A percentile compares a stretch with the other conserved stretches of the same genome.
phyloP scores from a whole-genome alignment of 2,113 vertebrate species.

The Hylia prasina region DNA sequence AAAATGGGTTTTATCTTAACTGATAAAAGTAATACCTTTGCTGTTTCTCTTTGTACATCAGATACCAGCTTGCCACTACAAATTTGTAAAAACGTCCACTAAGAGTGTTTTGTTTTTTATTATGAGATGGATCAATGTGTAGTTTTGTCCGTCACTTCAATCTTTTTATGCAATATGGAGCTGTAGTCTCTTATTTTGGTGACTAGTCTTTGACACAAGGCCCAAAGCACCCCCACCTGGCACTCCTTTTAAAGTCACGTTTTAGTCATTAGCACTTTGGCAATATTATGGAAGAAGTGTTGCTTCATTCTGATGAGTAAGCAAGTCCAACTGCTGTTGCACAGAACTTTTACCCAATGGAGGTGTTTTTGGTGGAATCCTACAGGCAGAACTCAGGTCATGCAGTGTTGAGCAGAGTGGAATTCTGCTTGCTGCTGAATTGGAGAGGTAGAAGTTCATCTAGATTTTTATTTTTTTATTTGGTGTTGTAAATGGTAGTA shows the following conservation, averaged over 20 bases:
- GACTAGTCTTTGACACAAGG: neutral
- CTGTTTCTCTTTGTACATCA: neutral
- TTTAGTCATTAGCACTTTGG: neutral
- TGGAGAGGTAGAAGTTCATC: neutral
- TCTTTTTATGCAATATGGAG: neutral
- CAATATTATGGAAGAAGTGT: neutral
- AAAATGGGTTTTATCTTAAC: neutral
- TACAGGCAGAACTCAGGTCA: neutral
- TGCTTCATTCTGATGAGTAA: neutral
- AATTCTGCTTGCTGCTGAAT: neutral
- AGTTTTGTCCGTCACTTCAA: neutral
- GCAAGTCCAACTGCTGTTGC: neutral
- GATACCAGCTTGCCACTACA: neutral
- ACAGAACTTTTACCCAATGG: neutral
- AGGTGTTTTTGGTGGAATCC: neutral
- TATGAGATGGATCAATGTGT: neutral
- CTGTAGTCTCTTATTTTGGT: neutral
- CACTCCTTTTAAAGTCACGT: neutral
- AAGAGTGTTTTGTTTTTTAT: neutral
- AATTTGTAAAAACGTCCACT: neutral
- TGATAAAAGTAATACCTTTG: neutral
- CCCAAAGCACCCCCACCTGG: neutral
- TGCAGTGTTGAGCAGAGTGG: neutral
- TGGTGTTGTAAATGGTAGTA: neutral
- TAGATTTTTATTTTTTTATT: neutral